These are phyloP conservation scores for Tragopan temminckii DNA, from an alignment of 2,797 vertebrate genomes.

Conservation along the genomic window DNA sequence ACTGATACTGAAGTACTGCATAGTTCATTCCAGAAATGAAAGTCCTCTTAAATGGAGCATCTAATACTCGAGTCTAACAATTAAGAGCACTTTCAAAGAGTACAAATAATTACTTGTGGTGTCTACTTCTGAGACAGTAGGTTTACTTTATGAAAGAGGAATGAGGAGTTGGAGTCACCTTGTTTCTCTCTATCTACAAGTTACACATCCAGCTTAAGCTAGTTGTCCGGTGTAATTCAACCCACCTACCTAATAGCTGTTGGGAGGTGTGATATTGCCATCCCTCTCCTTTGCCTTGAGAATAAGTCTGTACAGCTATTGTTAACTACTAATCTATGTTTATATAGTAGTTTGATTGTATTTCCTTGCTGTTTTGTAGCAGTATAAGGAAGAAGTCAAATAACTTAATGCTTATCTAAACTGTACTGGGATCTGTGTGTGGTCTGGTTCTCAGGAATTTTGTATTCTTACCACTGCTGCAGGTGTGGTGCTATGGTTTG, in stretches of 20 bases:
- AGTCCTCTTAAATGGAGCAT: not conserved
- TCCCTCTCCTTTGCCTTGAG: not conserved
- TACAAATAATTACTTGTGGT: not conserved
- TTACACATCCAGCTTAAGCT: not conserved
- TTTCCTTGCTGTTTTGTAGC: not conserved
- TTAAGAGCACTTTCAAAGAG: not conserved
- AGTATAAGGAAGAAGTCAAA: not conserved
- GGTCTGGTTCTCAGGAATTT: not conserved
- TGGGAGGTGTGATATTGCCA: not conserved
- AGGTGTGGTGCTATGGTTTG: not conserved
- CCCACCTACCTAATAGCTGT: not conserved
- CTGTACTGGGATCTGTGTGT: not conserved
- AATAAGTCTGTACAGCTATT: not conserved
- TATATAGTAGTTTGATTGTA: not conserved
- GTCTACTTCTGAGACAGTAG: not conserved
- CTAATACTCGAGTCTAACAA: not conserved
- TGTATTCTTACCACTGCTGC: not conserved
- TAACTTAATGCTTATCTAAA: not conserved
- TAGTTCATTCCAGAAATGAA: not conserved
- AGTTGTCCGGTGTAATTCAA: not conserved
- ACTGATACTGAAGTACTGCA: not conserved
- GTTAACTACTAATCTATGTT: not conserved
- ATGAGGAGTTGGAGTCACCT: not conserved
- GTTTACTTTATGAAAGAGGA: not conserved
- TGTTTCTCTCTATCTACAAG: not conserved